Conservation (phyloP, 64 coral and sea anemone genomes). For the Montipora foliosa region DNA sequence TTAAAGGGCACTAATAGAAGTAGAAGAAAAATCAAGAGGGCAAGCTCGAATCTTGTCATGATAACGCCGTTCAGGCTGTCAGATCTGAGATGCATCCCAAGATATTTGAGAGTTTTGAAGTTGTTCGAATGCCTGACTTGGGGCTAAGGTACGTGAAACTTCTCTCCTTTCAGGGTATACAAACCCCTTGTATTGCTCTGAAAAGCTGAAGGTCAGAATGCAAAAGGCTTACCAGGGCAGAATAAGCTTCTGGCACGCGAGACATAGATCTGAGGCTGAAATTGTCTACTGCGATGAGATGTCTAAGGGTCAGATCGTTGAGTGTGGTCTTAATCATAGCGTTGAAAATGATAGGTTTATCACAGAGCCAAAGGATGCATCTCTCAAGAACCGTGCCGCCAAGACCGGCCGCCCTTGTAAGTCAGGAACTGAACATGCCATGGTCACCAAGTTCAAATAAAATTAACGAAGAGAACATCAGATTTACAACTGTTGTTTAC, state of each 20-base stretch:
- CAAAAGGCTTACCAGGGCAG: conserved; percentile 42
- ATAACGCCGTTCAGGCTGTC: too few relatives aligned
- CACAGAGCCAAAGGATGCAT: conserved; percentile 27
- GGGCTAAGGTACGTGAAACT: conserved; percentile 24
- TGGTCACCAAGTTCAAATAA: conserved; percentile 38
- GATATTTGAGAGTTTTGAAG: not conserved
- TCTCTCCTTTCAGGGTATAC: not conserved
- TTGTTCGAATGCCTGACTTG: conserved; percentile 27
- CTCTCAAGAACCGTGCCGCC: conserved; percentile 1
- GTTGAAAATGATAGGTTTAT: not conserved
- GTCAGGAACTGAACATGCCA: conserved; percentile 1
- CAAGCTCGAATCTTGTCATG: too few relatives aligned
- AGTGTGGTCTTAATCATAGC: conserved; percentile 26
- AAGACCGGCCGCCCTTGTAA: conserved; percentile 26
- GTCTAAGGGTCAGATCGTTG: conserved; percentile 49
- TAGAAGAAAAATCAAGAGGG: too few relatives aligned
- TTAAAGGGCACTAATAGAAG: too few relatives aligned
- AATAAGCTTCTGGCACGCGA: conserved; percentile 56
- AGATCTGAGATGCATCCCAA: too few relatives aligned
- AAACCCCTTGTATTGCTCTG: conserved; percentile 33
- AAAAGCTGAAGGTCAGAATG: conserved; percentile 58
- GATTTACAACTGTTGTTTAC: conserved; percentile 36
- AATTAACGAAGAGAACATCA: conserved; percentile 21
- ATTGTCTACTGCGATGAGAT: conserved; percentile 58
- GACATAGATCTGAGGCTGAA: conserved; percentile 38